Evolutionary conservation across 2,113 vertebrate species (phyloP), one percentile per base, ranked within the genome.

Genomic region (Morone saxatilis): DNA sequence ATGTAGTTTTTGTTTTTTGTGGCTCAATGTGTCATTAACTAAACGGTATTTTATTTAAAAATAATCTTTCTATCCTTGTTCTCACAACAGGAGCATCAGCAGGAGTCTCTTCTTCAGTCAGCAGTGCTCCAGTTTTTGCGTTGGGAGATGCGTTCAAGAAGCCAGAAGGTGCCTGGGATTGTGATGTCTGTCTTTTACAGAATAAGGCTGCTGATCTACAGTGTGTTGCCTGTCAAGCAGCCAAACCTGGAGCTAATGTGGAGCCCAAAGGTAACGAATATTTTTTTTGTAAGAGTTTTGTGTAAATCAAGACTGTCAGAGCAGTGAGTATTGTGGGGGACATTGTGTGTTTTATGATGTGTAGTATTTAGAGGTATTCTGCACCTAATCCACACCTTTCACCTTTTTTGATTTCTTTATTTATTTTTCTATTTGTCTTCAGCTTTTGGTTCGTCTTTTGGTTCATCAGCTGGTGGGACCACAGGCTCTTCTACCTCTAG

Each of bases 131-230:
- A 40, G 63, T 87, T 38, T 80, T 96, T 90, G 96, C 96, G 22
- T 96, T 99, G 74, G 97, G 95, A 90, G 97, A 99, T 77, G 96
- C 96, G 84, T 98, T 99, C 85, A 98, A 97, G 92, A 97, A 96
- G 90, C 97, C 98, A 0, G 94, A 96, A 87, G 97, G 97, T 25
- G 94, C 95, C 89, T 99, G 98, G 98, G 96, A 99, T 7, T 99
- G 98, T 93, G 92, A 95, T 0, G 92, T 95, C 74, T 99, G 98
- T 96, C 94, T 94, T 89, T 71, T 98, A 79, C 93, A 87, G 86
- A 99, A 99, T 92, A 97, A 97, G 86, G 95, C 96, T 69, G 96
- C 96, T 75, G 96, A 97, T 85, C 89, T 88, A 83, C 94, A 96
- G 89, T 99, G 98, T 95, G 94, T 97, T 79, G 94, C 96, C 91